phyloP scores from a whole-genome alignment of 2,888 invertebrate species.

The Steinernema hermaphroditum region DNA sequence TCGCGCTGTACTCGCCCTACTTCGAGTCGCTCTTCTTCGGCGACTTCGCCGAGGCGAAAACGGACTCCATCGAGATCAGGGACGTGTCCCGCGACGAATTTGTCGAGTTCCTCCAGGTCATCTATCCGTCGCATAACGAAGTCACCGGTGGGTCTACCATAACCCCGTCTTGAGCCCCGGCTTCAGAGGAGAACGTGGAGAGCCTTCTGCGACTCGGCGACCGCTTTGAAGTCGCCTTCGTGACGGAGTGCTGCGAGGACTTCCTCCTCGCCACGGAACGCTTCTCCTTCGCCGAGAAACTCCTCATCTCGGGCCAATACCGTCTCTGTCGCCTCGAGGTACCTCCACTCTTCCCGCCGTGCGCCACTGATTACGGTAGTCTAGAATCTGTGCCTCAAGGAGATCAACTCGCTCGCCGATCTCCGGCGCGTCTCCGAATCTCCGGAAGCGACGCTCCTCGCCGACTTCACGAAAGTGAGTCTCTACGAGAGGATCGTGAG shows the following conservation, averaged over 20 bases:
- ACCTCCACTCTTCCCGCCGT: neutral
- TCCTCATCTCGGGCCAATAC: conserved; percentile 37
- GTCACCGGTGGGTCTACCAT: conserved; percentile 59
- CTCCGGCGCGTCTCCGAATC: conserved; percentile 1
- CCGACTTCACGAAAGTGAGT: conserved; percentile 7
- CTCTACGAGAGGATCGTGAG: neutral
- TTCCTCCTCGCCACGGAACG: conserved; percentile 46
- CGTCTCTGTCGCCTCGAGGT: conserved; percentile 28
- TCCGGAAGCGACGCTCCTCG: neutral
- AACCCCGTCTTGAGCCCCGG: neutral
- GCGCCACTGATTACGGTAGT: neutral
- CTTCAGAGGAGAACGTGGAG: conserved; percentile 64
- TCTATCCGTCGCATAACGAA: conserved; percentile 66
- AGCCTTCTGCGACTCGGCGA: conserved; percentile 64
- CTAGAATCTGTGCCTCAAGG: conserved; percentile 20
- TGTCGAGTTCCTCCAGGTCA: conserved; percentile 64
- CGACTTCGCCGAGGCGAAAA: conserved; percentile 34
- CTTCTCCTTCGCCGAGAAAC: conserved; percentile 28
- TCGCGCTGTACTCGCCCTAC: conserved; percentile 40
- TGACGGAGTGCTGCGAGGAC: conserved; percentile 65
- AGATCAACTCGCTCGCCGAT: conserved; percentile 21
- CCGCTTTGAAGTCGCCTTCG: conserved; percentile 65
- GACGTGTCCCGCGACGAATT: conserved; percentile 59
- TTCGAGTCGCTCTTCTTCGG: conserved; percentile 38
- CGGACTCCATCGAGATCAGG: conserved; percentile 32